Evolutionary conservation across 1,140 invertebrate species (phyloP).

Genomic region (Nasonia vitripennis): DNA sequence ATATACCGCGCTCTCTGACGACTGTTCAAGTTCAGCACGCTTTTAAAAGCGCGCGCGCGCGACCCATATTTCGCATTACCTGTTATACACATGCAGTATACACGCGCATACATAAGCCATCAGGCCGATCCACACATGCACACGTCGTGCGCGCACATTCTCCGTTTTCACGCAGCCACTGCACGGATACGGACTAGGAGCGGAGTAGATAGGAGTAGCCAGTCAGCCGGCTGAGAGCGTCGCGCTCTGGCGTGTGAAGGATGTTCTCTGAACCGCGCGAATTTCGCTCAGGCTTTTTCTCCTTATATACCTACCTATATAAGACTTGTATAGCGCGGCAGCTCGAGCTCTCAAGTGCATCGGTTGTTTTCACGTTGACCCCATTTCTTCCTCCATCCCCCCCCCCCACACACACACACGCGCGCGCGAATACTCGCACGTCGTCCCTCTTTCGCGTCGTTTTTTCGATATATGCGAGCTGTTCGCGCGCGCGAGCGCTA

Average conservation of each 20-base stretch:
- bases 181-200: no score
- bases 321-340: background rate
- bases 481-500: background rate
- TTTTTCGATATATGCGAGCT: background rate
- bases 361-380: background rate
- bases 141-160: no score
- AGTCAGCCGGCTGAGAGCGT: no score
- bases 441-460: background rate
- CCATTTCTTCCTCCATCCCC: background rate
- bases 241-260: background rate
- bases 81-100: no score
- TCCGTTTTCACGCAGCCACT: no score
- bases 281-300: slow-evolving; percentile 2
- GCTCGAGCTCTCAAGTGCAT: slow-evolving; percentile 14
- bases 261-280: slow-evolving; percentile 3
- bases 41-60: no score
- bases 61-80: no score
- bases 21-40: no score
- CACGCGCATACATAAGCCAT: no score
- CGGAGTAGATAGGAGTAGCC: no score
- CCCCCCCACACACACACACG: background rate
- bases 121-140: no score
- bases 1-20: no score
- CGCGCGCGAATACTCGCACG: background rate
- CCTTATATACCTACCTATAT: background rate